A percentile compares a stretch with the other conserved stretches of the same genome.
These are phyloP conservation scores for Drosophila murphyi DNA, from an alignment of 1,140 invertebrate species.

Conservation along the genomic window DNA sequence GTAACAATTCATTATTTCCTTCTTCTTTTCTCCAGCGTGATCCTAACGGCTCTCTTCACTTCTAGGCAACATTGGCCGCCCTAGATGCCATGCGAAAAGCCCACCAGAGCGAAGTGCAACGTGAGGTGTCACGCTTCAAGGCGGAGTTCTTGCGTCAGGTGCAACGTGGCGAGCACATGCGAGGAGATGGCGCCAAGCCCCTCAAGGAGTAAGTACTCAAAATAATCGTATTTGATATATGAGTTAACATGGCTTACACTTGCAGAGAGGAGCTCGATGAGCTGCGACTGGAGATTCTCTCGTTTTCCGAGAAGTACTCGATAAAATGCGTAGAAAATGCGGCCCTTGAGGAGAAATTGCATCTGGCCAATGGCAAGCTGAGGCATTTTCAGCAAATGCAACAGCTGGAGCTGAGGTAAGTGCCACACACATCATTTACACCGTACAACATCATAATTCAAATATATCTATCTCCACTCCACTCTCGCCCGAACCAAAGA, in stretches of 20 bases:
- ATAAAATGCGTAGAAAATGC: slow-evolving; percentile 96
- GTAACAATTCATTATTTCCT: slow-evolving; percentile 24
- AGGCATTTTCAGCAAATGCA: slow-evolving; percentile 90
- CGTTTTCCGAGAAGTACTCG: slow-evolving; percentile 95
- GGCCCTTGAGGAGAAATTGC: slow-evolving; percentile 92
- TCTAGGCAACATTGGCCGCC: slow-evolving; percentile 89
- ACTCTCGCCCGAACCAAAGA: slow-evolving; percentile 80
- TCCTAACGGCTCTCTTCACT: background rate
- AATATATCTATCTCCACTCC: no score
- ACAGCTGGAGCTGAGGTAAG: slow-evolving; percentile 89
- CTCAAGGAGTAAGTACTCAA: slow-evolving; percentile 71
- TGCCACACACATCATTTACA: background rate
- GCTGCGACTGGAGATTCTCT: slow-evolving; percentile 93
- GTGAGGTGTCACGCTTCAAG: slow-evolving; percentile 94
- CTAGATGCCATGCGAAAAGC: slow-evolving; percentile 96
- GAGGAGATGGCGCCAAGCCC: slow-evolving; percentile 62
- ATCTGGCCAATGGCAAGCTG: slow-evolving; percentile 90
- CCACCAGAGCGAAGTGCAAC: slow-evolving; percentile 95
- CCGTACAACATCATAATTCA: background rate
- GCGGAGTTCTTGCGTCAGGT: slow-evolving; percentile 92
- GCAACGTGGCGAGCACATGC: slow-evolving; percentile 85
- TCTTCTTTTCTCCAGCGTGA: background rate
- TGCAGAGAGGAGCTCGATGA: slow-evolving; percentile 92
- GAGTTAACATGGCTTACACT: background rate
- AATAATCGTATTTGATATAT: background rate